These are phyloP conservation scores for Noctilio leporinus DNA, from an alignment of 2,113 vertebrate species.

Conservation along the genomic window DNA sequence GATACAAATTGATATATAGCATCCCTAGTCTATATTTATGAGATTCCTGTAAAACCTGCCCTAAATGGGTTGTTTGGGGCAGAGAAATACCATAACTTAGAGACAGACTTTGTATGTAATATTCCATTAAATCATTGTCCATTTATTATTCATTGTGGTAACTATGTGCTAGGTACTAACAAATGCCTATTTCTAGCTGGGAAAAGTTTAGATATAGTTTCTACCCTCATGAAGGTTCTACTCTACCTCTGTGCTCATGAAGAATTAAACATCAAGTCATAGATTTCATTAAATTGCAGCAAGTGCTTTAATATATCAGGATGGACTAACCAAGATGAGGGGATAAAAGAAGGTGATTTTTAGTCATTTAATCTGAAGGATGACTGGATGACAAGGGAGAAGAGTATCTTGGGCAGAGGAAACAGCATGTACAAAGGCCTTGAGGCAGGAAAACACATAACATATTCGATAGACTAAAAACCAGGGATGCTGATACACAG, in stretches of 20 bases:
- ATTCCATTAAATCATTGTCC: background rate
- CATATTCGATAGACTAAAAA: background rate
- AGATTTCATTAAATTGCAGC: background rate
- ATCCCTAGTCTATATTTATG: background rate
- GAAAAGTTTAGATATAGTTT: background rate
- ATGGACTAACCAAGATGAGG: background rate
- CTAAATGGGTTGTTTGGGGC: background rate
- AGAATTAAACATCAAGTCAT: background rate
- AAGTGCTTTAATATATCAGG: background rate
- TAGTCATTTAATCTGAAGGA: background rate
- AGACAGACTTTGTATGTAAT: background rate
- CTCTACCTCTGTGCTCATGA: background rate
- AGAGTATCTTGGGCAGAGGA: background rate
- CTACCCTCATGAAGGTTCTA: background rate
- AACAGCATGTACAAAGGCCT: background rate
- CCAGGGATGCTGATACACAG: background rate
- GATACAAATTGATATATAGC: background rate
- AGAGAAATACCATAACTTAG: background rate
- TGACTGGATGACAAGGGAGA: background rate
- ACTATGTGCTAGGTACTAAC: background rate
- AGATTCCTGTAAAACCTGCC: background rate
- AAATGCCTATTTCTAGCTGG: background rate
- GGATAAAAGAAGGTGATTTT: background rate
- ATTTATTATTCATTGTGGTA: background rate
- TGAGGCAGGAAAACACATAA: background rate